Percentiles rank a stretch among this genome's conserved stretches.
Conservation (phyloP, 1,140 invertebrate species). For the Habropoda laboriosa region DNA sequence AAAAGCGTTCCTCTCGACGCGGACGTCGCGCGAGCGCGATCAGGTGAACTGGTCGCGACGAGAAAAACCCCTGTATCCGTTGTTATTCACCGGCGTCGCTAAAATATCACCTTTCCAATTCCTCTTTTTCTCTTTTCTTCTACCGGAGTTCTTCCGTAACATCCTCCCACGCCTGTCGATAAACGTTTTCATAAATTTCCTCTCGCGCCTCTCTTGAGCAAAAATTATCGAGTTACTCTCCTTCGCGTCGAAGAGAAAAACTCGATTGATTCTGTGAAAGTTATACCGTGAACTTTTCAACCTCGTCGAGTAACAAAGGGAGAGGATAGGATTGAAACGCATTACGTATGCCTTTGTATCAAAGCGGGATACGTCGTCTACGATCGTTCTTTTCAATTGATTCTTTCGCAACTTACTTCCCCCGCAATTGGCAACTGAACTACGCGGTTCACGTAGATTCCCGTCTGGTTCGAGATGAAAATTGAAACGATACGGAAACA, state of each 20-base stretch:
- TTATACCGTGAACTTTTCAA: neutral
- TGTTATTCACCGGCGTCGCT: neutral
- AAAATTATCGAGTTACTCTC: no score
- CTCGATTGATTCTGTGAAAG: conserved; percentile 13
- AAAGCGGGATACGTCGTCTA: neutral
- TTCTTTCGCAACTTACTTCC: neutral
- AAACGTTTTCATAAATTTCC: neutral
- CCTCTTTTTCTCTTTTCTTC: neutral
- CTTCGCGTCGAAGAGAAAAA: no score
- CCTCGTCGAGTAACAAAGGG: conserved; percentile 13
- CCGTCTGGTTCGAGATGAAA: no score
- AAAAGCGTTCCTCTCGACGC: neutral
- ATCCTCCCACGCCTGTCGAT: neutral
- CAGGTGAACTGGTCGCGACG: neutral
- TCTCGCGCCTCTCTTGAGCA: neutral
- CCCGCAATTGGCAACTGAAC: neutral
- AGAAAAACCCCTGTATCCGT: conserved; percentile 7
- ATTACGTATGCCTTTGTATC: conserved; percentile 22
- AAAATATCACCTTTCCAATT: conserved; percentile 12
- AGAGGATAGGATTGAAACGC: conserved; percentile 20
- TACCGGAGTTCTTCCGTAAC: neutral
- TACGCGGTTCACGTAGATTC: neutral
- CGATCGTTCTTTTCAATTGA: neutral
- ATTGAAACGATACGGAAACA: no score
- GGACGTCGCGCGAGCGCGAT: neutral